phyloP scores from a whole-genome alignment of 1,140 invertebrate genomes.

The Papilio polytes region DNA sequence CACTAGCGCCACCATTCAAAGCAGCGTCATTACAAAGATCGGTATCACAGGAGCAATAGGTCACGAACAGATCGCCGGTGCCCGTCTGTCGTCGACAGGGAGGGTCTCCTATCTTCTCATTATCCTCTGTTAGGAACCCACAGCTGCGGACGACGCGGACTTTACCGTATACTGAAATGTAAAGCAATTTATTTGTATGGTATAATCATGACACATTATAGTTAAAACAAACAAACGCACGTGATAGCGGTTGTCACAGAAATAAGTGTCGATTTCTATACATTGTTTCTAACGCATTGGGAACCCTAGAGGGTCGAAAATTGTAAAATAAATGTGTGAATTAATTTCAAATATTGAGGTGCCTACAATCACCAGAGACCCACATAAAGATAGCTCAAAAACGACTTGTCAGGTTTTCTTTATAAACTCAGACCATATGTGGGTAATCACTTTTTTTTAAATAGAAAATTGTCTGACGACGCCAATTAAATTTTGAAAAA shows the following conservation, averaged over 20 bases:
- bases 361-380: too few species aligned
- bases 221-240: background rate
- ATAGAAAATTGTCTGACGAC: too few species aligned
- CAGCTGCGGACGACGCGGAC: slow-evolving; percentile 89
- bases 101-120: slow-evolving; percentile 83
- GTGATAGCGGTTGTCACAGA: background rate
- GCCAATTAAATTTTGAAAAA: too few species aligned
- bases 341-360: too few species aligned
- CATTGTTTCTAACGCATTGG: too few species aligned
- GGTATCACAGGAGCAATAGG: slow-evolving; percentile 90
- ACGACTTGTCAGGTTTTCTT: too few species aligned
- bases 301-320: too few species aligned
- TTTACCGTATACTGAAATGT: slow-evolving; percentile 89
- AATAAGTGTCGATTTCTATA: too few species aligned
- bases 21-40: slow-evolving; percentile 88
- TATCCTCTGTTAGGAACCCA: slow-evolving; percentile 88
- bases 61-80: slow-evolving; percentile 89
- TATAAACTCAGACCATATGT: too few species aligned
- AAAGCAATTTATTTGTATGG: slow-evolving; percentile 33
- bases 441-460: too few species aligned
- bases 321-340: too few species aligned
- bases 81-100: slow-evolving; percentile 87
- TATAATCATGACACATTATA: background rate
- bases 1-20: background rate
- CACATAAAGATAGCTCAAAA: too few species aligned